Base-by-base conservation (phyloP, 2,888 invertebrate genomes). In the Neria commutata region DNA sequence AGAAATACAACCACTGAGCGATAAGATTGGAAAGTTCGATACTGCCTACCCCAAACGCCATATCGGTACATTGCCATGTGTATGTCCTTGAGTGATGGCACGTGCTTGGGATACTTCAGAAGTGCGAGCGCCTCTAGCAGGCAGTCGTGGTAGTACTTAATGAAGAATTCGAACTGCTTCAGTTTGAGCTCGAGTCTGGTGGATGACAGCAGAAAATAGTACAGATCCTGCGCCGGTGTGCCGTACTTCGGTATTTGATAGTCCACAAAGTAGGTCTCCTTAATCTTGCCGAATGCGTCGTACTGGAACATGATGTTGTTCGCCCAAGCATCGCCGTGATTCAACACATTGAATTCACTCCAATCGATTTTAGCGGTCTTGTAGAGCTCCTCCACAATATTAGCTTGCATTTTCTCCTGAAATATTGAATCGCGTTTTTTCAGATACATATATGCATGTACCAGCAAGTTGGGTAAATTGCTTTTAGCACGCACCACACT, bases 271-370 rank as follows among this genome's bases (percentile, higher is more conserved):
- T 67, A 64, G 1, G 72, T 69, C 42, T 77, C 71, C 11, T 55
- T 58, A 6, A 74, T 56, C 2, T 64, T 60, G 1, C 71, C 72
- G 0, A 63, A 25, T 0, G 63, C 58, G 11, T 68, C 63, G 55
- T 75, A 70, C 16, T 67, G 58, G 47, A 80, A 76, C 72, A 77
- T 73, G 0, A 77, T 67, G 29, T 78, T 78, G 40, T 78, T 78
- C 16, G 74, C 69, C 78, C 79, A 78, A 53, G 71, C 70, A 46
- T 78, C 78, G 1, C 80, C 80, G 58, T 78, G 78, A 56, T 75
- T 75, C 0, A 77, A 25, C 2, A 71, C 71, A 59, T 71, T 71
- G 19, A 71, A 74, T 11, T 73, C 54, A 8, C 14, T 54, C 4
- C 62, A 53, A 16, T 74, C 72, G 16, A 42, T 4, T 42, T 17